Conservation (phyloP, 30 jellyfish, hydroid and myxozoan species). For the Morbakka virulenta region DNA sequence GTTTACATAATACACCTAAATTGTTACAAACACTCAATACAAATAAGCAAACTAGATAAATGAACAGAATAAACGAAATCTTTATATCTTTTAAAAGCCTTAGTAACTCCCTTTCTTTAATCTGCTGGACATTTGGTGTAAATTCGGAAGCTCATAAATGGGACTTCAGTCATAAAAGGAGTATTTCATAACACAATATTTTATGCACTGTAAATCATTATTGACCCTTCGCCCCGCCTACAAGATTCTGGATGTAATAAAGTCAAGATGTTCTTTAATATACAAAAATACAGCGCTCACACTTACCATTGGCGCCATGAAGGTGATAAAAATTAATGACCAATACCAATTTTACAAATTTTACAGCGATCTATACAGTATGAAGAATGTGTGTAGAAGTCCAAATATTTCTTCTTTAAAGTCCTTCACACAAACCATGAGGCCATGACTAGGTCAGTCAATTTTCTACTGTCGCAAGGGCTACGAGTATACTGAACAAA, state of each 20-base stretch:
- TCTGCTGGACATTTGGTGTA: not conserved
- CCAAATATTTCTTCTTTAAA: not conserved
- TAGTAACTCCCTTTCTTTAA: not conserved
- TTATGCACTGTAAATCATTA: not conserved
- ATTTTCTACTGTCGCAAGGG: not conserved
- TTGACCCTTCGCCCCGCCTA: conserved; percentile 1
- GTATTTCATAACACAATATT: not conserved
- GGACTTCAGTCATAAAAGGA: not conserved
- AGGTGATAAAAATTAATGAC: conserved; percentile 51
- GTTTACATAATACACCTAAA: conserved; percentile 19
- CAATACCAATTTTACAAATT: conserved; percentile 74
- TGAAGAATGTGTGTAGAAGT: conserved; percentile 3
- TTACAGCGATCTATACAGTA: conserved; percentile 74
- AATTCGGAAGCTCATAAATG: not conserved
- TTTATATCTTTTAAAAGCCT: not conserved
- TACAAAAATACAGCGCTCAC: conserved; percentile 68
- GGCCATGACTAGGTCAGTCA: not conserved
- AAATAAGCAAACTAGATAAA: not conserved
- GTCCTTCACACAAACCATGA: not conserved
- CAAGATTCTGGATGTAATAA: not conserved
- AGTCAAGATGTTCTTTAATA: conserved; percentile 21
- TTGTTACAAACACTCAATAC: conserved; percentile 1
- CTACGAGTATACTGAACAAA: not conserved
- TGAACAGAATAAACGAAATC: not conserved
- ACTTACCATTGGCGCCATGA: conserved; percentile 43